Conservation (phyloP, 2,888 invertebrate species). For the Eledone cirrhosa region DNA sequence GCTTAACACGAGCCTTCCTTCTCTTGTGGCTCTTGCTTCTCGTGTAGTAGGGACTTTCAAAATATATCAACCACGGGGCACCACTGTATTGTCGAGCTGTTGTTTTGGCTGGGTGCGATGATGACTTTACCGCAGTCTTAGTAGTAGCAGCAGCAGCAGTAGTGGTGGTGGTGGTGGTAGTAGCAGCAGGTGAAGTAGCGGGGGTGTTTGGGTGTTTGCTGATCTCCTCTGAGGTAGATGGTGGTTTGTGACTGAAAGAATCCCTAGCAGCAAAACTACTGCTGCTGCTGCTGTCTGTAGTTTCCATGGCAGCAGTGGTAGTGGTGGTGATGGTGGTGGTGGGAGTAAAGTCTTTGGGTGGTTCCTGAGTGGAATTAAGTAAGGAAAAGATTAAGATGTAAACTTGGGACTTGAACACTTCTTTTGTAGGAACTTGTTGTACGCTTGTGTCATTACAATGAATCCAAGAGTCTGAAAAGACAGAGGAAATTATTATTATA, state of each 20-base stretch:
- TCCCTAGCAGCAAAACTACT: background rate
- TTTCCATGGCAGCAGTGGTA: background rate
- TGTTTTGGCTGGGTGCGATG: too few relatives aligned
- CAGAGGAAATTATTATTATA: too few relatives aligned
- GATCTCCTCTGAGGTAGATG: background rate
- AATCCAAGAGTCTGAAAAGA: conserved; percentile 62
- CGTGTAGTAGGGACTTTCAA: too few relatives aligned
- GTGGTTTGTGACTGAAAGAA: background rate
- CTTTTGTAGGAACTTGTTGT: conserved; percentile 51
- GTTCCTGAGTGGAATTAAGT: conserved; percentile 8
- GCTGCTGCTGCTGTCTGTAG: background rate
- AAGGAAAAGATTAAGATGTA: conserved; percentile 64
- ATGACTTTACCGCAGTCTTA: too few relatives aligned
- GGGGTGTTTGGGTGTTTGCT: too few relatives aligned
- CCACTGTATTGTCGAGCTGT: too few relatives aligned
- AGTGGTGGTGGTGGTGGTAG: background rate
- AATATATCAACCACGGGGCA: too few relatives aligned
- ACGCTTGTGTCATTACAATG: conserved; percentile 65
- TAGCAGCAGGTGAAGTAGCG: background rate
- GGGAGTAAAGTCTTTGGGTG: background rate
- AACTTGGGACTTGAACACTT: conserved; percentile 62
- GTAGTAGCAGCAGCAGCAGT: background rate
- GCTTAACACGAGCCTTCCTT: too few relatives aligned
- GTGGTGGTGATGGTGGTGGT: background rate
- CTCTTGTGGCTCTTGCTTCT: too few relatives aligned